phyloP scores from a whole-genome alignment of 2,888 invertebrate genomes.

The Rhabditoides inermis region DNA sequence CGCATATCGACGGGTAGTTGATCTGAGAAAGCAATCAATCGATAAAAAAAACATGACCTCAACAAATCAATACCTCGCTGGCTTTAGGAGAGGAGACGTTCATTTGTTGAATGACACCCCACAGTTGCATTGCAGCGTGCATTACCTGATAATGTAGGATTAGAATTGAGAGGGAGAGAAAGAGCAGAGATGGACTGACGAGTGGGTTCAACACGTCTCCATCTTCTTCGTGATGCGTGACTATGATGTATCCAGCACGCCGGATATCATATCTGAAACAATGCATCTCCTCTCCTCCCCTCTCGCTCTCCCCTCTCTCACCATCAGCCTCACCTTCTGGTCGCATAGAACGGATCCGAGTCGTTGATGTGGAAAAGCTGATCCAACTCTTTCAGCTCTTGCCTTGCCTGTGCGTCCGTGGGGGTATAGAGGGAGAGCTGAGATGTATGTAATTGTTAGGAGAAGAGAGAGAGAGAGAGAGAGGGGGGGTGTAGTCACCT shows the following conservation, averaged over 20 bases:
- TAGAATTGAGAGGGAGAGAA: too few species aligned
- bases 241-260: constrained; percentile 49
- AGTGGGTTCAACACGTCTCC: constrained; percentile 43
- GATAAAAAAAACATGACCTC: too few species aligned
- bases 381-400: constrained; percentile 41
- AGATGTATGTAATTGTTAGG: too few species aligned
- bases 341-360: constrained; percentile 50
- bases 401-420: constrained; percentile 44
- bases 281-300: neutral
- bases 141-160: constrained; percentile 27
- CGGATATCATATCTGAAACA: constrained; percentile 44
- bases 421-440: constrained; percentile 52
- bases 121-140: constrained; percentile 46
- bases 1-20: constrained; percentile 48
- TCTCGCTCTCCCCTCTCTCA: neutral
- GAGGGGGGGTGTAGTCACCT: neutral
- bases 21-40: too few species aligned
- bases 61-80: too few species aligned
- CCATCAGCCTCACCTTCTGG: constrained; percentile 30
- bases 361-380: constrained; percentile 49
- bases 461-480: neutral
- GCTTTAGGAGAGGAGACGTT: constrained; percentile 48
- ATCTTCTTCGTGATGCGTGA: constrained; percentile 48
- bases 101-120: constrained; percentile 41
- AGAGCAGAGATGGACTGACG: too few species aligned